Evolutionary conservation across 2,113 vertebrate genomes (phyloP), one percentile per base, ranked within the genome.

Genomic region (Eudyptes chrysolophus): DNA sequence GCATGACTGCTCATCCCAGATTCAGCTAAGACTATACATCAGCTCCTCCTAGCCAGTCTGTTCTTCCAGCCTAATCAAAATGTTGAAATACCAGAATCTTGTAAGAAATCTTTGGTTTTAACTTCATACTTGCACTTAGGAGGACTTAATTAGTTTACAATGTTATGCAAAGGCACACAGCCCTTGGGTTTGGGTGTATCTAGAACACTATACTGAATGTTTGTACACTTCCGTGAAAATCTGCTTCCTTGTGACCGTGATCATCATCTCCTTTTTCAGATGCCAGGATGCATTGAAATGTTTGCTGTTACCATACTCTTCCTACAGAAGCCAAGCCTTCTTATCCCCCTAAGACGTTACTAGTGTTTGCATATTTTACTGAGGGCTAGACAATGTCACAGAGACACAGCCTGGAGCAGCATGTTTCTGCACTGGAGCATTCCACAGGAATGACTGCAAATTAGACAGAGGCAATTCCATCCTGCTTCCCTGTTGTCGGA

Each of bases 391-490:
- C 36, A 84, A 29, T 51, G 93, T 82, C 94, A 91, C 69, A 20
- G 87, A 71, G 44, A 72, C 57, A 84, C 48, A 87, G 61, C 49
- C 52, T 72, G 36, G 17, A 95, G 74, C 87, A 82, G 84, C 77
- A 19, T 79, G 70, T 68, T 85, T 87, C 87, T 79, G 57, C 70
- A 85, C 57, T 58, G 74, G 25, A 91, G 65, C 89, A 79, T 91
- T 89, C 84, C 89, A 79, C 11, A 36, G 57, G 74, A 95, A 48
- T 55, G 49, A 65, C 77, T 84, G 89, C 78, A 96, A 89, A 95
- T 96, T 79, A 96, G 79, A 68, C 74, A 85, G 36, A 92, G 65
- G 77, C 64, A 76, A 85, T 89, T 96, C 94, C 87, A 96, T 64
- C 81, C 52, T 79, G 91, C 60, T 76, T 95, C 87, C 89, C 77